Conservation (phyloP, 1,140 invertebrate genomes). For the Camponotus pennsylvanicus region DNA sequence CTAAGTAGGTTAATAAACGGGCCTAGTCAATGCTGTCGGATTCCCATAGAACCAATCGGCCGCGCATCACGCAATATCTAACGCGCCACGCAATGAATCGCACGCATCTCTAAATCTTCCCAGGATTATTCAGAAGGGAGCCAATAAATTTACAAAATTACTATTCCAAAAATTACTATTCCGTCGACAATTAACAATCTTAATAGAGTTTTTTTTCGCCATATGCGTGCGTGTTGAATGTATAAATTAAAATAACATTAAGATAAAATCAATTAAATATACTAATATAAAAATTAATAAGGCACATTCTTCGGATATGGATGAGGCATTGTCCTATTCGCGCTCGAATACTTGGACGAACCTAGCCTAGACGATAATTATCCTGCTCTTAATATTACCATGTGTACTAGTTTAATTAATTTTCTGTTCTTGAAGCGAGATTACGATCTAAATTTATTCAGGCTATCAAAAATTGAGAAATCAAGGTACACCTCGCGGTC, state of each 20-base stretch:
- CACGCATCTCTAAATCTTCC: conserved; percentile 70
- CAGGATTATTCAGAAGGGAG: conserved; percentile 18
- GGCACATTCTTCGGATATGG: background rate
- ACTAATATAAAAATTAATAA: background rate
- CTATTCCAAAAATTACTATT: background rate
- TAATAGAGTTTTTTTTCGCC: background rate
- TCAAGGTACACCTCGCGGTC: background rate
- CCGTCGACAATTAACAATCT: background rate
- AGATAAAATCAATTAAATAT: background rate
- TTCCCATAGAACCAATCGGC: conserved; percentile 79
- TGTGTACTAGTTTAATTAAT: background rate
- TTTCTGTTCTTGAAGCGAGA: background rate
- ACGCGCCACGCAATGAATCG: conserved; percentile 72
- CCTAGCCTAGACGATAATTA: background rate
- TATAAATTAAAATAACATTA: conserved; percentile 1
- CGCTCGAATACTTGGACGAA: too few species aligned
- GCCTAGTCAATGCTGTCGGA: conserved; percentile 76
- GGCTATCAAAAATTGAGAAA: conserved; percentile 30
- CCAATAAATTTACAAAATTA: conserved; percentile 14
- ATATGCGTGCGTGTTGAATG: background rate
- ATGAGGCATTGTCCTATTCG: too few species aligned
- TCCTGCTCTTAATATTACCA: background rate
- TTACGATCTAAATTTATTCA: background rate
- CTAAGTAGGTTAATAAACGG: conserved; percentile 81
- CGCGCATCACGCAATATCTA: conserved; percentile 73